Evolutionary conservation across 1,140 invertebrate genomes (phyloP).

Genomic region (Battus philenor): DNA sequence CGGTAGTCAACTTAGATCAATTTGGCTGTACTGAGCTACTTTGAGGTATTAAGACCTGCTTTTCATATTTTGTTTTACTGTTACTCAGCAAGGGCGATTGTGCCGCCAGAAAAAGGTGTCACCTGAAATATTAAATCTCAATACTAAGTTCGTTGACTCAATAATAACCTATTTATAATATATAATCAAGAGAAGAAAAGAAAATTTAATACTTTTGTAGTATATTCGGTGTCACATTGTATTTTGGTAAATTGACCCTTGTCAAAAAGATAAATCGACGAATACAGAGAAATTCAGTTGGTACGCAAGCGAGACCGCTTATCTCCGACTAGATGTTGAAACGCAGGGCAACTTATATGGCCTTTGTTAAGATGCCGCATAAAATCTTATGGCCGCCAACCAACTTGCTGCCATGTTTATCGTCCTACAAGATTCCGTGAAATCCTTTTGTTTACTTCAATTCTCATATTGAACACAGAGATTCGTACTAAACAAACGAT

Average conservation of each 20-base stretch:
- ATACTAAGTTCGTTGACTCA: too few relatives aligned
- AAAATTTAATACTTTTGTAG: background rate
- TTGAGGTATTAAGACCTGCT: too few relatives aligned
- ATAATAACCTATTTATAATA: too few relatives aligned
- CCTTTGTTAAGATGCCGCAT: background rate
- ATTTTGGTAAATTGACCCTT: background rate
- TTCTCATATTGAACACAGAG: background rate
- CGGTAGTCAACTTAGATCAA: too few relatives aligned
- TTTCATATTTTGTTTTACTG: too few relatives aligned
- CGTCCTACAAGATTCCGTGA: background rate
- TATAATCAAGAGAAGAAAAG: too few relatives aligned
- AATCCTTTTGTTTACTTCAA: background rate
- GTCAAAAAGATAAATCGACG: background rate
- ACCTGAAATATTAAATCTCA: too few relatives aligned
- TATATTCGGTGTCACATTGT: background rate
- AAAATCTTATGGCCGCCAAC: constrained; percentile 1
- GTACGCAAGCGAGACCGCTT: background rate
- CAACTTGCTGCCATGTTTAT: background rate
- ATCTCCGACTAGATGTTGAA: background rate
- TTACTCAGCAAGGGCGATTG: too few relatives aligned
- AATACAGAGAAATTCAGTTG: background rate
- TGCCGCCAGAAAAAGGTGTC: too few relatives aligned
- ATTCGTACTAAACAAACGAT: too few relatives aligned
- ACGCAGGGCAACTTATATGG: background rate
- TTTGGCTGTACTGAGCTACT: too few relatives aligned